Conservation (phyloP, 2,113 vertebrate genomes). For the Hypocryptadius cinnamomeus region DNA sequence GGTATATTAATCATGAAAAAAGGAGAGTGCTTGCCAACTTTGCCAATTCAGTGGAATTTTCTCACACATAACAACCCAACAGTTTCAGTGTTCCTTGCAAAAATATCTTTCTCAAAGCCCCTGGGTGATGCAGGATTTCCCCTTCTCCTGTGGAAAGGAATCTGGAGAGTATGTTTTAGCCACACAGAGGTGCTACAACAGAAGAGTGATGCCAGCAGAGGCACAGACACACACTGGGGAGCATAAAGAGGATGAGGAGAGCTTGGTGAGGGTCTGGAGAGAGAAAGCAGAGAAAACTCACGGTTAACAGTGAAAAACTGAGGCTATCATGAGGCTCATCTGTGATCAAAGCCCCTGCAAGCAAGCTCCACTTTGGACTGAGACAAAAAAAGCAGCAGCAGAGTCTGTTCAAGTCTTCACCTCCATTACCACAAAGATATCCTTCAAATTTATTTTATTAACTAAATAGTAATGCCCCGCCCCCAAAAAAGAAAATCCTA, state of each 20-base stretch:
- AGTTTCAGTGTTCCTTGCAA: background rate
- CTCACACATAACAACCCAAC: background rate
- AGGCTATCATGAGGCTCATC: background rate
- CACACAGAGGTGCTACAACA: fast-evolving
- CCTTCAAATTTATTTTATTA: background rate
- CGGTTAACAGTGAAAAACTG: background rate
- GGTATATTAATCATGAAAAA: background rate
- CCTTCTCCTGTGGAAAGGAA: background rate
- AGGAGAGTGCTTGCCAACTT: background rate
- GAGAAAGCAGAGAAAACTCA: background rate
- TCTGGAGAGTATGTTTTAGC: background rate
- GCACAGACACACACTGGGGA: background rate
- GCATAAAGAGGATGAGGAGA: background rate
- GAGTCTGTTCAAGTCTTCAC: background rate
- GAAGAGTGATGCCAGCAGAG: background rate
- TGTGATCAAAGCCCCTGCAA: background rate
- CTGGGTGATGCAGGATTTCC: background rate
- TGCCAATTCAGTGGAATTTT: background rate
- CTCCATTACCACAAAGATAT: conserved; percentile 16
- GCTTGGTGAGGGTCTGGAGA: background rate
- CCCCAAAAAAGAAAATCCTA: background rate
- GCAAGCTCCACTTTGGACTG: background rate
- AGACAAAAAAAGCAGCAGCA: background rate
- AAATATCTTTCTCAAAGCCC: background rate
- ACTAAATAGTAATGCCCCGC: background rate